Base-by-base conservation (phyloP, 2,797 vertebrate genomes). In the Esox lucius region DNA sequence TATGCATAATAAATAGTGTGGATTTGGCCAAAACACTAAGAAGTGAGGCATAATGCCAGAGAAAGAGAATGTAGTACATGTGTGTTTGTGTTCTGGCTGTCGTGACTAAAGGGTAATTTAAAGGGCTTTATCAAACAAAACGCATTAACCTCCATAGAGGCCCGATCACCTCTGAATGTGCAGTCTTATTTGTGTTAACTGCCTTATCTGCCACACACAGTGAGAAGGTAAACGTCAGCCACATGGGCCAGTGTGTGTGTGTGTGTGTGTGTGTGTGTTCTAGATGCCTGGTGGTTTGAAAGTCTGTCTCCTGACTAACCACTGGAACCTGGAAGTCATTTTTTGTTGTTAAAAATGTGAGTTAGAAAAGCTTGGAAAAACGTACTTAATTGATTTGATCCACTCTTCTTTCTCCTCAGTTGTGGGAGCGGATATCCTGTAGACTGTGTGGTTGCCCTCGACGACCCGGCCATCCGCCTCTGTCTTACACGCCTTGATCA, bases 361-460 rank as follows among this genome's bases (percentile, higher is more conserved):
- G 72, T 65, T 53, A 22, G 7, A 56, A 39, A 42, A 42, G 9
- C 28, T 42, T 39, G 53, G 5, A 9, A n/a, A 22, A 56, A 22
- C 93, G 93, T 92, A 99, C 98, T 96, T 97, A 92, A 99, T 99
- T 83, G 96, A 99, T 90, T 99, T 98, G 92, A 98, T 99, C 98
- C 98, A 99, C 89, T 99, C 98, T 61, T 99, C 98, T 83, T 98
- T 98, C 88, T 99, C 98, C 83, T 99, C 98, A 0, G 94, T 95
- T 26, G 97, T 98, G 1, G 97, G 97, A 5, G 97, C 98, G 0
- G 97, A 99, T 95, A 99, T 99, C 84, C 96, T 94, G 76, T 99
- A 98, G 66, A 99, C 98, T 0, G 98, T 95, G 0, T 99, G 98
- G 93, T 99, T 99, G 70, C 98, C 98, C 90, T 99, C 98, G 8